Evolutionary conservation across 2,888 invertebrate genomes (phyloP).

Genomic region (Caenorhabditis panamensis): DNA sequence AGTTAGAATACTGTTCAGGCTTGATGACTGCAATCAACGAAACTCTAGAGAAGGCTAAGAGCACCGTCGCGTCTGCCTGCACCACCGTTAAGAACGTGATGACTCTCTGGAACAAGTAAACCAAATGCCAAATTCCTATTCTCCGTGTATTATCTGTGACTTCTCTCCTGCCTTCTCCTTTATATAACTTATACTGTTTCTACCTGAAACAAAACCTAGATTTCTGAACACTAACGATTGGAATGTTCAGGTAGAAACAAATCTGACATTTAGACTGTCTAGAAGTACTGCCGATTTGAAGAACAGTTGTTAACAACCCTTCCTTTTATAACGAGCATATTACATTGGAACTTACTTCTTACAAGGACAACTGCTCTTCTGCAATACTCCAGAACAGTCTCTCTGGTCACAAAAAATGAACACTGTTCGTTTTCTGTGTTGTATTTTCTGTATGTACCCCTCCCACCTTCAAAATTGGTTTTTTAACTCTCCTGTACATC

Average conservation of each 20-base stretch:
- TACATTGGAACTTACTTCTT: too few relatives aligned
- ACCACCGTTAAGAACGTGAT: constrained; percentile 40
- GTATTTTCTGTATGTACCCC: constrained; percentile 1
- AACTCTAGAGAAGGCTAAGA: constrained; percentile 54
- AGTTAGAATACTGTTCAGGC: constrained; percentile 7
- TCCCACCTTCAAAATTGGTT: constrained; percentile 14
- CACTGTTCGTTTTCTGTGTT: neutral
- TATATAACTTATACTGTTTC: neutral
- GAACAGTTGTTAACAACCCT: too few relatives aligned
- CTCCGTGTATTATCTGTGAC: constrained; percentile 3
- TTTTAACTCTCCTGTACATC: constrained; percentile 48
- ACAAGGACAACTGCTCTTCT: too few relatives aligned
- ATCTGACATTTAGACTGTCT: too few relatives aligned
- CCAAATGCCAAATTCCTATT: neutral
- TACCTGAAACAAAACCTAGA: too few relatives aligned
- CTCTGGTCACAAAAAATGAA: neutral
- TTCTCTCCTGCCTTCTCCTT: neutral
- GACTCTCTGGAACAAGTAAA: constrained; percentile 36
- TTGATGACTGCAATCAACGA: constrained; percentile 46
- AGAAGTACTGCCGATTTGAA: too few relatives aligned
- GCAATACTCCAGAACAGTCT: too few relatives aligned
- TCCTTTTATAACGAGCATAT: too few relatives aligned
- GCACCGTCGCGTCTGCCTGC: constrained; percentile 37
- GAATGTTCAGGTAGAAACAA: too few relatives aligned
- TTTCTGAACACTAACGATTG: too few relatives aligned